phyloP scores from a whole-genome alignment of 2,797 vertebrate genomes.

The Mus spretus region DNA sequence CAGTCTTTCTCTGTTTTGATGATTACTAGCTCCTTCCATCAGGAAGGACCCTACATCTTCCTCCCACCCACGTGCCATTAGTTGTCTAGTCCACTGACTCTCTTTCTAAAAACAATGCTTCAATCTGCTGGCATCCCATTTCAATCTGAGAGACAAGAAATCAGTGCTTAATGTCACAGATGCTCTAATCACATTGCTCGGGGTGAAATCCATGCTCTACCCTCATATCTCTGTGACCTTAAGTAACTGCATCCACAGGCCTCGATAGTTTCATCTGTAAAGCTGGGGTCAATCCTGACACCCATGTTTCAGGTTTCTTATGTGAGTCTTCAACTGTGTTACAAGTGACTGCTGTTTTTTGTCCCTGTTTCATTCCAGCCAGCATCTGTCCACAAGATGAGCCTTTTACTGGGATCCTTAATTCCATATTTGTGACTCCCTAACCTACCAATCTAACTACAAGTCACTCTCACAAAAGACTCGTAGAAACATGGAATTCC shows the following conservation, averaged over 20 bases:
- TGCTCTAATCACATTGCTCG: background rate
- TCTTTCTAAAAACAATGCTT: background rate
- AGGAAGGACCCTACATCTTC: background rate
- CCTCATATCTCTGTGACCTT: background rate
- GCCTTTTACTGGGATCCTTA: background rate
- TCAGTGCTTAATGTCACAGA: background rate
- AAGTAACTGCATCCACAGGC: background rate
- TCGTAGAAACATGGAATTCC: background rate
- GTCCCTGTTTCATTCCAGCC: background rate
- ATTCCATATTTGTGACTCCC: background rate
- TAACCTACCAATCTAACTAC: background rate
- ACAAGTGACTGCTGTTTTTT: background rate
- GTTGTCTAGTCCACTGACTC: background rate
- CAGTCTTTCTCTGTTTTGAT: background rate
- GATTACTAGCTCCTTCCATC: background rate
- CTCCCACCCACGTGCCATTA: background rate
- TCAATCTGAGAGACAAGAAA: background rate
- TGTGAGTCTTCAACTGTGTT: background rate
- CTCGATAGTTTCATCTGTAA: slow-evolving; percentile 31
- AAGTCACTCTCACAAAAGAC: slow-evolving; percentile 22
- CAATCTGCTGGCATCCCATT: background rate
- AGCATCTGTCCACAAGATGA: background rate
- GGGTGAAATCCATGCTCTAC: slow-evolving; percentile 23
- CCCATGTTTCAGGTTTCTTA: background rate
- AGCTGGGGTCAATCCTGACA: background rate